Evolutionary conservation across 2,888 invertebrate genomes (phyloP), one percentile per base, ranked within the genome.

Genomic region (Paralinhomoeus sp.): DNA sequence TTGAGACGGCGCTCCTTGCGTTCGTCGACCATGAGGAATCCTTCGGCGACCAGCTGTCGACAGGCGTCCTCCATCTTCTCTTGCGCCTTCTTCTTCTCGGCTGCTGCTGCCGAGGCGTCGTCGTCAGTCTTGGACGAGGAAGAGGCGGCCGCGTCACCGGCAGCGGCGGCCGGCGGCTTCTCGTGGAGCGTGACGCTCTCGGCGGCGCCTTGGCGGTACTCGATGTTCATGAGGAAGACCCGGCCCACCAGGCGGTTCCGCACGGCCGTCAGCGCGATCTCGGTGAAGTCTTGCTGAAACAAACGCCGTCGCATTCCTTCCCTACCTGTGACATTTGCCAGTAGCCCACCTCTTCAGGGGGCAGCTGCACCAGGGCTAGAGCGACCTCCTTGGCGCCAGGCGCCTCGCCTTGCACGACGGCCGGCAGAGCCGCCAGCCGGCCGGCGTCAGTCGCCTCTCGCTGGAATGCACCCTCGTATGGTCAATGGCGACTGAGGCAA

Each of bases 321-420:
- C n/a, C n/a, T n/a, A n/a, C n/a, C n/a, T n/a, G n/a, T n/a, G n/a
- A 53, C 23, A 21, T 49, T 42, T 18, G 17, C 7, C 18, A 44
- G 23, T 20, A 41, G 15, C 35, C 34, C 40, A 67, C 71, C 31
- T 12, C 9, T 15, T 93, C 91, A 45, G 73, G 68, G 9, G 89
- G 85, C 61, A 85, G 73, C 55, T 73, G 70, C 27, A 83, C 75
- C 60, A 82, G 78, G 27, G 85, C 84, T 47, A 97, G 69, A 2
- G 70, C 68, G 62, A 81, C 87, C 62, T 89, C 85, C 23, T 24
- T 24, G n/a, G 87, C 91, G 61, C 37, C 80, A 17, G 67, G 56
- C 17, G 67, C 56, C 44, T 83, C 77, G 2, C 69, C 64, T 33
- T 75, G 72, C 57, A 78, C 80, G 44, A 75, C 73, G 23, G 77